These are phyloP conservation scores for Coptodon rendalli DNA, from an alignment of 2,113 vertebrate genomes.

Conservation along the genomic window DNA sequence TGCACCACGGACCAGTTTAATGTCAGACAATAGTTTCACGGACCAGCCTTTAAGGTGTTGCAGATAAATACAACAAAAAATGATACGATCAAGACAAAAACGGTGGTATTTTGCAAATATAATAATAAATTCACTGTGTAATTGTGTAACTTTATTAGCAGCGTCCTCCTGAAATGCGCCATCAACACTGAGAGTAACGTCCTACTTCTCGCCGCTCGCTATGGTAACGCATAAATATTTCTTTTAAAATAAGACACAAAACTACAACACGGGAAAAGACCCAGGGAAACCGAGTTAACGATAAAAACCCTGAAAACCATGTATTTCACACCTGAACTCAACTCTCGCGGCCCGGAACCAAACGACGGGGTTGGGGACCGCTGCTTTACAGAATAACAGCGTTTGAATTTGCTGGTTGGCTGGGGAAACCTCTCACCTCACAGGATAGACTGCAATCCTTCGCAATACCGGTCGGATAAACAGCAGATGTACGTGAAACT, in stretches of 20 bases:
- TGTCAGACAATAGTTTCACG: background rate
- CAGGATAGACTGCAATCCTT: rapidly evolving
- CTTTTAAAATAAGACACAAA: background rate
- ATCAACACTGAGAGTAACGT: rapidly evolving
- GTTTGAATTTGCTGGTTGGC: rapidly evolving
- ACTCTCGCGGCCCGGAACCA: rapidly evolving
- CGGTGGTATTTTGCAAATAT: background rate
- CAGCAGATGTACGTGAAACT: rapidly evolving
- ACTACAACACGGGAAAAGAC: background rate
- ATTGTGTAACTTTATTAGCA: background rate
- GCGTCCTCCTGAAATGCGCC: background rate
- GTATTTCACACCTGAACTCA: rapidly evolving
- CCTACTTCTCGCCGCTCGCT: background rate
- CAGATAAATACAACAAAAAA: background rate
- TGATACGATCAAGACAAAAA: rapidly evolving
- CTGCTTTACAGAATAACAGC: background rate
- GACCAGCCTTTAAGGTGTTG: background rate
- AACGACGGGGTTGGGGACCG: rapidly evolving
- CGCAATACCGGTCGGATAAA: rapidly evolving
- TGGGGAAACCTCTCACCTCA: background rate
- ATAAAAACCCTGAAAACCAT: rapidly evolving
- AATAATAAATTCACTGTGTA: background rate
- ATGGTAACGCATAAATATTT: background rate
- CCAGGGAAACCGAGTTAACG: rapidly evolving
- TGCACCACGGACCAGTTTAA: rapidly evolving